These are phyloP conservation scores for Merops nubicus DNA, from an alignment of 2,113 vertebrate genomes.

Conservation along the genomic window DNA sequence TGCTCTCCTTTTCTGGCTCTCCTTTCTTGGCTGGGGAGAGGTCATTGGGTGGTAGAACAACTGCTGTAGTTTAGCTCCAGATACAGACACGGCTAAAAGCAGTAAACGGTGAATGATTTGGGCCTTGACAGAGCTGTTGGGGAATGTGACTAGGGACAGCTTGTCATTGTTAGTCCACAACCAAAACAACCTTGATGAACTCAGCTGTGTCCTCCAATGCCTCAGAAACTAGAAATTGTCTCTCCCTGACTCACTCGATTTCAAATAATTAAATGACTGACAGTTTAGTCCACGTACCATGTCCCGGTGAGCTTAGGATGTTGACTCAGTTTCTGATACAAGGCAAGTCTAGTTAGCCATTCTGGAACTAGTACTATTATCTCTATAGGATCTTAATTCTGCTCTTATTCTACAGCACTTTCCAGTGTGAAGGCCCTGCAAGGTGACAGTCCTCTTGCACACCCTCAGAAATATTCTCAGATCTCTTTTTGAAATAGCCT, in stretches of 20 bases:
- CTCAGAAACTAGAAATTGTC: not conserved
- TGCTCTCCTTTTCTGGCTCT: too few species aligned
- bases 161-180: not conserved
- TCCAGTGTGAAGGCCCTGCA: not conserved
- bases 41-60: too few species aligned
- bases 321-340: not conserved
- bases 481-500: not conserved
- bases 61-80: too few species aligned
- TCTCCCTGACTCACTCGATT: not conserved
- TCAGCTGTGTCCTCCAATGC: not conserved
- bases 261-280: not conserved
- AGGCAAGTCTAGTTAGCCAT: too few species aligned
- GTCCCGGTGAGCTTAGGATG: not conserved
- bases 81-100: too few species aligned
- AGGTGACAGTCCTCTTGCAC: not conserved
- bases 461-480: not conserved
- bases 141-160: not conserved
- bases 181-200: not conserved
- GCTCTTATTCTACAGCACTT: not conserved
- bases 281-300: not conserved
- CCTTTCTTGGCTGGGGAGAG: too few species aligned
- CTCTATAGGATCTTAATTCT: not conserved
- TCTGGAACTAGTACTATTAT: not conserved
- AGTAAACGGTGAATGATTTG: too few species aligned
- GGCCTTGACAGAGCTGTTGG: not conserved